Conservation (phyloP, 2,888 invertebrate genomes). For the Phragmatobia fuliginosa region DNA sequence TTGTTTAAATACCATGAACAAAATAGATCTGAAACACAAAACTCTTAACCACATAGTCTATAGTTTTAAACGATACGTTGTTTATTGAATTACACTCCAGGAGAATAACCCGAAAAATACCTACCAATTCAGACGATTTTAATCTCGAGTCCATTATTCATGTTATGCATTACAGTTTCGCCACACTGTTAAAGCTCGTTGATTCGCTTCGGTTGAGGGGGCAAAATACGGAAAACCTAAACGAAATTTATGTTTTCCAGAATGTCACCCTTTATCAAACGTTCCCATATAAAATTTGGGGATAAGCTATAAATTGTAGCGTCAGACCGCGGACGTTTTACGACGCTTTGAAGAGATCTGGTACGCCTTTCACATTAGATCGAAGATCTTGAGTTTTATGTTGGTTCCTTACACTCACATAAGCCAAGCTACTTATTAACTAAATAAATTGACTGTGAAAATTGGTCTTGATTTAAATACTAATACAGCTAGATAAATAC, state of each 20-base stretch:
- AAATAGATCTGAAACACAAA: neutral
- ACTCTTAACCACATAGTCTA: neutral
- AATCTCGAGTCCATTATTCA: constrained; percentile 33
- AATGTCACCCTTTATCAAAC: constrained; percentile 61
- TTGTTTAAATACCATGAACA: too few species aligned
- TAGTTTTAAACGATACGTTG: neutral
- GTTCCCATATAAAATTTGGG: constrained; percentile 62
- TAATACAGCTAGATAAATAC: neutral
- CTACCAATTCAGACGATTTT: constrained; percentile 3
- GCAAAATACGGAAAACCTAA: constrained; percentile 51
- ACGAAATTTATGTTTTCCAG: constrained; percentile 59
- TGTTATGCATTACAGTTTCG: constrained; percentile 34
- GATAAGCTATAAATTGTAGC: constrained; percentile 65
- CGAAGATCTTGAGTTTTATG: constrained; percentile 11
- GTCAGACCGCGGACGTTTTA: constrained; percentile 61
- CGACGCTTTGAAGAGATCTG: constrained; percentile 58
- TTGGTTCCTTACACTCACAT: neutral
- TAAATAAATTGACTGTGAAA: neutral
- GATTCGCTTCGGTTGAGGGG: constrained; percentile 26
- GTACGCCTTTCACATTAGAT: constrained; percentile 44
- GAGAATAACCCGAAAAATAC: neutral
- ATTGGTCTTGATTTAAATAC: neutral
- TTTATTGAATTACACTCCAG: neutral
- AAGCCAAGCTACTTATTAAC: neutral
- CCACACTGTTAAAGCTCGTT: constrained; percentile 30